These are phyloP conservation scores for Sphaerophoria rueppellii DNA, from an alignment of 2,888 invertebrate species.

Conservation along the genomic window DNA sequence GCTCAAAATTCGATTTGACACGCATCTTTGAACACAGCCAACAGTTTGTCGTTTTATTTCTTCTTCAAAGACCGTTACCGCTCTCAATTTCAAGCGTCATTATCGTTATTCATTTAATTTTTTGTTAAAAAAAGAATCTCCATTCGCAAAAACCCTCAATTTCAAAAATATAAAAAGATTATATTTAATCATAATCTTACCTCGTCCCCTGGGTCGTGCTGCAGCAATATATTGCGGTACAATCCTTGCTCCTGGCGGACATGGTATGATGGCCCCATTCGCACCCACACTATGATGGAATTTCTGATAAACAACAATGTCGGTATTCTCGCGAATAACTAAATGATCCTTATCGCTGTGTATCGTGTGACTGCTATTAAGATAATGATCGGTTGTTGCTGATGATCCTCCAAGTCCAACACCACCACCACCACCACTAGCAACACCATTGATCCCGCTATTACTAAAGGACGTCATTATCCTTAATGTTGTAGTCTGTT, in stretches of 20 bases:
- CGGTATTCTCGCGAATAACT: conserved; percentile 80
- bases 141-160: conserved; percentile 43
- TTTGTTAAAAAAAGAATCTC: conserved; percentile 10
- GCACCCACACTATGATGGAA: conserved; percentile 66
- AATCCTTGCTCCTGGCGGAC: conserved; percentile 80
- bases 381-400: conserved; percentile 74
- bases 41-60: not conserved
- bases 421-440: conserved; percentile 62
- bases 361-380: conserved; percentile 75
- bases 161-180: not conserved
- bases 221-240: conserved; percentile 78
- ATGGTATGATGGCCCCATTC: conserved; percentile 76
- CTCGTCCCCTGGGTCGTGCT: conserved; percentile 78
- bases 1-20: not conserved
- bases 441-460: conserved; percentile 59
- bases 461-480: conserved; percentile 68
- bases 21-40: not conserved
- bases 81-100: not conserved
- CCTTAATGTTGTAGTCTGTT: conserved; percentile 70
- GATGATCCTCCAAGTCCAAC: conserved; percentile 55
- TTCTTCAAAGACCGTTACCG: conserved; percentile 24
- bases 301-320: conserved; percentile 80
- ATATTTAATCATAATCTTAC: conserved; percentile 75
- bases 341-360: conserved; percentile 78
- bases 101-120: not conserved